These are phyloP conservation scores for Chaitophorus viminalis DNA, from an alignment of 2,888 invertebrate genomes.

Conservation along the genomic window DNA sequence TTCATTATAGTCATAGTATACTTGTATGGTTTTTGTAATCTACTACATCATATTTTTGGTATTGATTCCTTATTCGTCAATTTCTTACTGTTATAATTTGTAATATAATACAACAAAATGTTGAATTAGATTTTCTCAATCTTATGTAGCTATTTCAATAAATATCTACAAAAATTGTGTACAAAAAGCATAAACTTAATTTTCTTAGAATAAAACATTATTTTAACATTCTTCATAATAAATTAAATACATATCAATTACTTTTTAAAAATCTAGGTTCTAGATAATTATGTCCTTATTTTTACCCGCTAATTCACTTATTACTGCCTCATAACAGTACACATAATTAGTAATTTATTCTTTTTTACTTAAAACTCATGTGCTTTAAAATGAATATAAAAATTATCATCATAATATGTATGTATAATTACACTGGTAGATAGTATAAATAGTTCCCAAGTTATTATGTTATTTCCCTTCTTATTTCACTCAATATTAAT, in stretches of 20 bases:
- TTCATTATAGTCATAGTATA: background rate
- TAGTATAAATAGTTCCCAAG: background rate
- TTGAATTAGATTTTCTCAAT: background rate
- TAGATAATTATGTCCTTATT: background rate
- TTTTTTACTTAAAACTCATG: background rate
- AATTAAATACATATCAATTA: background rate
- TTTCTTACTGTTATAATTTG: background rate
- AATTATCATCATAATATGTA: constrained; percentile 1
- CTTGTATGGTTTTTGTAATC: background rate
- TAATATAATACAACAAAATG: background rate
- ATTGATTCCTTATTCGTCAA: background rate
- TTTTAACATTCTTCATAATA: background rate
- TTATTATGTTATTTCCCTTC: background rate
- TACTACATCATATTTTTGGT: background rate
- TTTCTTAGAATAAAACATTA: background rate
- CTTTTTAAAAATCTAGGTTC: background rate
- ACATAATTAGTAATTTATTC: background rate
- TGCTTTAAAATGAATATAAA: background rate
- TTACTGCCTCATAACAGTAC: background rate
- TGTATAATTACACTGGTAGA: background rate
- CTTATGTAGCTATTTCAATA: no score
- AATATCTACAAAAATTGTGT: background rate
- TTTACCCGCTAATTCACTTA: background rate
- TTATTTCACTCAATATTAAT: background rate
- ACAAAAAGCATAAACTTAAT: background rate